Evolutionary conservation across 2,888 invertebrate species (phyloP).

Genomic region (Masnerella sp.): DNA sequence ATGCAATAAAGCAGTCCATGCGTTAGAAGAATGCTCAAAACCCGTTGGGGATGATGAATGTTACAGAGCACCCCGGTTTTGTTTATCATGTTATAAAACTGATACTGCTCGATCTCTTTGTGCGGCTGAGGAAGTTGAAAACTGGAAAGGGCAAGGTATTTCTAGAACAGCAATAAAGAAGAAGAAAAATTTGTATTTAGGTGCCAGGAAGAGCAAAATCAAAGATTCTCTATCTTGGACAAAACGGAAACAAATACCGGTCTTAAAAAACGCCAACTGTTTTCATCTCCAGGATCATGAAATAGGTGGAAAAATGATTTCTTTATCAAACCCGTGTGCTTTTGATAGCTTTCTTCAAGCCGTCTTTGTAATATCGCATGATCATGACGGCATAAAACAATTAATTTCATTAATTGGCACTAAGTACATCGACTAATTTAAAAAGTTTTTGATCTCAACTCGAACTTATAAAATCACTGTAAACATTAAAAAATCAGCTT

Average conservation of each 20-base stretch:
- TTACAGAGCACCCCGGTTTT: not conserved
- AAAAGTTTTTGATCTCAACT: no score
- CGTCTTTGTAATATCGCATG: conserved; percentile 2
- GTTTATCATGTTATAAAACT: not conserved
- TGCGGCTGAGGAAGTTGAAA: not conserved
- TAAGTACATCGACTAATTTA: no score
- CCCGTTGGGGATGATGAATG: not conserved
- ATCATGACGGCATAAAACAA: not conserved
- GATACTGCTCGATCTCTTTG: not conserved
- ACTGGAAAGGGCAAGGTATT: conserved; percentile 5
- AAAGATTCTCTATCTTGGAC: conserved; percentile 11
- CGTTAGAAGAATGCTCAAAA: conserved; percentile 8
- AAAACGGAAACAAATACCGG: not conserved
- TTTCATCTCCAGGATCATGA: not conserved
- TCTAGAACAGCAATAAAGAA: not conserved
- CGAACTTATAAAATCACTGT: no score
- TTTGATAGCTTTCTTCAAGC: conserved; percentile 16
- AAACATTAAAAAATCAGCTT: no score
- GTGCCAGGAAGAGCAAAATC: not conserved
- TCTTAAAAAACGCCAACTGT: conserved; percentile 1
- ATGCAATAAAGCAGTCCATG: conserved; percentile 9
- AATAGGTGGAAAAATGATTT: not conserved
- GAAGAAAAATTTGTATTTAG: not conserved
- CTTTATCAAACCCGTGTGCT: conserved; percentile 13
- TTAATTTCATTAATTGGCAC: no score